Conservation (phyloP, 2,888 invertebrate genomes). For the Drosophila neotestacea region DNA sequence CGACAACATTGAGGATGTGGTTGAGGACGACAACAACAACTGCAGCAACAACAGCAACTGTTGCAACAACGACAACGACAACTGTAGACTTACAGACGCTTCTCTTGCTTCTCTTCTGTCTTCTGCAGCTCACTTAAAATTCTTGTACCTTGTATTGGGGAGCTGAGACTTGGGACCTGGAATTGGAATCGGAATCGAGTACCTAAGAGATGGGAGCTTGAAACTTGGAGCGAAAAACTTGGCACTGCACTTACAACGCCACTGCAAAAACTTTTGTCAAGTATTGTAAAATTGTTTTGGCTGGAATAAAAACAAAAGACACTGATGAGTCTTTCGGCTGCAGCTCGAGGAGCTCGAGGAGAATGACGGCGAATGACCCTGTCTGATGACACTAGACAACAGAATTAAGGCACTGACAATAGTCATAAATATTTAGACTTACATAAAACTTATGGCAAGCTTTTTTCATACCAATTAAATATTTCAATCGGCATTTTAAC, state of each 20-base stretch:
- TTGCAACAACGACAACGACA: slow-evolving; percentile 28
- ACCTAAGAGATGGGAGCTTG: slow-evolving; percentile 15
- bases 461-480: no score
- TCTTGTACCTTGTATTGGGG: slow-evolving; percentile 73
- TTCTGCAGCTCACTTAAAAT: slow-evolving; percentile 75
- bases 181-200: slow-evolving; percentile 6
- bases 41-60: slow-evolving; percentile 22
- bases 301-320: slow-evolving; percentile 62
- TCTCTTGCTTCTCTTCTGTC: slow-evolving; percentile 22
- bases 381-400: slow-evolving; percentile 37
- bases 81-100: slow-evolving; percentile 73
- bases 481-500: no score
- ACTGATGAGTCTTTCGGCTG: slow-evolving; percentile 46
- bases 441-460: no score
- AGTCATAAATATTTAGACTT: no score
- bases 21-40: slow-evolving; percentile 37
- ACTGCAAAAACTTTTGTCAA: slow-evolving; percentile 70
- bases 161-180: slow-evolving; percentile 29
- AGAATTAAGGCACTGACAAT: not conserved
- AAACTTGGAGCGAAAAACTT: slow-evolving; percentile 5
- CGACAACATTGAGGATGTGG: slow-evolving; percentile 54
- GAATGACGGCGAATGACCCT: slow-evolving; percentile 31
- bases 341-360: slow-evolving; percentile 17
- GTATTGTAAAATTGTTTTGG: slow-evolving; percentile 77
- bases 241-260: slow-evolving; percentile 44